Evolutionary conservation across 1,140 invertebrate species (phyloP).

Genomic region (Megathymus violae): DNA sequence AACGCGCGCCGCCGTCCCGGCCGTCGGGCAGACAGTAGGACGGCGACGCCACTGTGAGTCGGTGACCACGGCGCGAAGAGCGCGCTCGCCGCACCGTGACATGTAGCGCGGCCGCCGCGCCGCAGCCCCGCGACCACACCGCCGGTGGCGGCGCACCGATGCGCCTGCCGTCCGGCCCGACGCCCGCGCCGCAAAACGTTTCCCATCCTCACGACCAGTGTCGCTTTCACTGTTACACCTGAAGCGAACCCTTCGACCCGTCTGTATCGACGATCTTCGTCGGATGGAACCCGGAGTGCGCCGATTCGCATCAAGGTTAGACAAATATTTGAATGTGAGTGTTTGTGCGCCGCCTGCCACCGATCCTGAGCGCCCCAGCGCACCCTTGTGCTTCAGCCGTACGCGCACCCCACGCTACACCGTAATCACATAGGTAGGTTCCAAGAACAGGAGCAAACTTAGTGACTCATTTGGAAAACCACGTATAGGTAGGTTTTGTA

Average conservation of each 20-base stretch:
- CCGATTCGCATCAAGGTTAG: conserved; percentile 82
- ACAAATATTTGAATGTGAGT: conserved; percentile 79
- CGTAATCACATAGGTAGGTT: conserved; percentile 68
- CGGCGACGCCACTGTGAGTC: no score
- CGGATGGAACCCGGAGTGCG: conserved; percentile 81
- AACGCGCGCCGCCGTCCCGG: no score
- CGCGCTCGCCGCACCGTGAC: no score
- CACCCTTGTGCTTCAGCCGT: conserved; percentile 64
- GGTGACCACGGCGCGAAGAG: no score
- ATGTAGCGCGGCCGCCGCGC: no score
- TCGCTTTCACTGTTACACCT: conserved; percentile 64
- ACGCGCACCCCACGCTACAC: conserved; percentile 62
- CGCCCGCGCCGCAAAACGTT: conserved; percentile 54
- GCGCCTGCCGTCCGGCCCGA: no score
- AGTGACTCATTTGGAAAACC: conserved; percentile 65
- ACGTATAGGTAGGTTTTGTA: conserved; percentile 10
- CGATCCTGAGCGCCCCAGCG: conserved; percentile 61
- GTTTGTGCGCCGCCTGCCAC: conserved; percentile 69
- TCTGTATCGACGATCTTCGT: conserved; percentile 72
- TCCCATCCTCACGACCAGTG: conserved; percentile 51
- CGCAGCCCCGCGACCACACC: no score
- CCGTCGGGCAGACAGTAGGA: no score
- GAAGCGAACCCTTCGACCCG: conserved; percentile 73
- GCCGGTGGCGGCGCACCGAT: no score
- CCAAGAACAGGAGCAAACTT: conserved; percentile 53